Conservation (phyloP, 1,140 invertebrate species). For the Panagrolaimus sp. region DNA sequence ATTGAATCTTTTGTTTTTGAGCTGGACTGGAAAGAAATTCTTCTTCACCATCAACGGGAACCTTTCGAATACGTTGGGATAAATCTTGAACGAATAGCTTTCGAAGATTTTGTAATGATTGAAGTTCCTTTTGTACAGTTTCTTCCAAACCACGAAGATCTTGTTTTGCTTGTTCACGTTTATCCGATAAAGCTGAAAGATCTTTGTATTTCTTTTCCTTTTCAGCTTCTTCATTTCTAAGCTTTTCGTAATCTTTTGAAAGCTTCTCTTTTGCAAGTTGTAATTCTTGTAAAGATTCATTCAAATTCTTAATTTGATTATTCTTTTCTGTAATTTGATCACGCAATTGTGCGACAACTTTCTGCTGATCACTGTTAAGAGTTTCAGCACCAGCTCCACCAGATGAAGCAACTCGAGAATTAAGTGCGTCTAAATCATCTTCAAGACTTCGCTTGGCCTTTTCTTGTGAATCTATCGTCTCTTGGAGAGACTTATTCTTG, state of each 20-base stretch:
- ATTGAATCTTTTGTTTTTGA: slow-evolving; percentile 98
- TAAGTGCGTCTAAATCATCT: slow-evolving; percentile 82
- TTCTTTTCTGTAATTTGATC: slow-evolving; percentile 93
- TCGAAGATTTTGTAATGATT: slow-evolving; percentile 91
- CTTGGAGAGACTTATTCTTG: slow-evolving; percentile 84
- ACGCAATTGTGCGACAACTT: slow-evolving; percentile 71
- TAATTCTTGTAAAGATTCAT: slow-evolving; percentile 83
- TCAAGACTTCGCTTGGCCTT: slow-evolving; percentile 74
- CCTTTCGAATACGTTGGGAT: slow-evolving; percentile 68
- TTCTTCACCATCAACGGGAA: slow-evolving; percentile 73
- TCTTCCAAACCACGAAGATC: slow-evolving; percentile 94
- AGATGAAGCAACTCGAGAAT: slow-evolving; percentile 70
- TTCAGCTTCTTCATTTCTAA: slow-evolving; percentile 86
- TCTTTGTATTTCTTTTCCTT: slow-evolving; percentile 90
- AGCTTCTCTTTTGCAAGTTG: slow-evolving; percentile 84
- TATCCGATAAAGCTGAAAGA: slow-evolving; percentile 65
- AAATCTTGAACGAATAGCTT: slow-evolving; percentile 97
- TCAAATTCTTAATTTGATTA: slow-evolving; percentile 79
- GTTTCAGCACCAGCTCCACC: slow-evolving; percentile 69
- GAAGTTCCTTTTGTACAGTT: slow-evolving; percentile 91
- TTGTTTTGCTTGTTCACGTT: slow-evolving; percentile 86
- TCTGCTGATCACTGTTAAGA: slow-evolving; percentile 83
- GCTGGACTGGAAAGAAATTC: slow-evolving; percentile 75
- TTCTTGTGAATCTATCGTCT: slow-evolving; percentile 88
- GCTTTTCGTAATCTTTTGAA: slow-evolving; percentile 84